Conservation (phyloP, 1,140 invertebrate species). For the Euura saliciscinereae region DNA sequence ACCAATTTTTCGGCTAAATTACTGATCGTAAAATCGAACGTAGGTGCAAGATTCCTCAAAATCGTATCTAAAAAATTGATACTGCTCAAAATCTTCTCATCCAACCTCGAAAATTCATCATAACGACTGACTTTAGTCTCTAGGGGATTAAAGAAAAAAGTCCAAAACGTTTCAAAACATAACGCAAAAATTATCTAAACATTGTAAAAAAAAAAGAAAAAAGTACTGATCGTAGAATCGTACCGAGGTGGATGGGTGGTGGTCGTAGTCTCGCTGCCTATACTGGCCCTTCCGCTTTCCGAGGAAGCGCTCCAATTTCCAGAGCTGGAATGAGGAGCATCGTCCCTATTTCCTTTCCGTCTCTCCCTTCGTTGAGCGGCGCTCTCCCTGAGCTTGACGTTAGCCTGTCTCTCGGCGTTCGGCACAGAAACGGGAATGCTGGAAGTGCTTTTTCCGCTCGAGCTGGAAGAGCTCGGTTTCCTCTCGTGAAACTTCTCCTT, state of each 20-base stretch:
- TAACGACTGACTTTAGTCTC: too few relatives aligned
- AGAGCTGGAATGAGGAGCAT: conserved; percentile 82
- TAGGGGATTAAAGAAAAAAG: too few relatives aligned
- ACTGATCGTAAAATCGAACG: too few relatives aligned
- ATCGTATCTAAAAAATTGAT: too few relatives aligned
- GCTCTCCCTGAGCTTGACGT: conserved; percentile 75
- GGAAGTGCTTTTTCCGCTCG: conserved; percentile 55
- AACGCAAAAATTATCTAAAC: background rate
- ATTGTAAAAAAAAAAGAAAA: conserved; percentile 59
- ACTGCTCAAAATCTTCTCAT: too few relatives aligned
- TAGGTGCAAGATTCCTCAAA: too few relatives aligned
- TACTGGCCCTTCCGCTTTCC: conserved; percentile 83
- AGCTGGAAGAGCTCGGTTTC: conserved; percentile 77
- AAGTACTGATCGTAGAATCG: conserved; percentile 69
- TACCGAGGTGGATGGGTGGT: conserved; percentile 74
- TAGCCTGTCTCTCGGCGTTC: conserved; percentile 55
- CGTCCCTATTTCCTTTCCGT: conserved; percentile 62
- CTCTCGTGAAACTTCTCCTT: conserved; percentile 70
- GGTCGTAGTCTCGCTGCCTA: conserved; percentile 79
- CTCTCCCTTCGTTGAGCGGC: conserved; percentile 69
- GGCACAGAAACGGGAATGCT: conserved; percentile 64
- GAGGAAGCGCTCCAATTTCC: conserved; percentile 95
- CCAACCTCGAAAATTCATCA: too few relatives aligned
- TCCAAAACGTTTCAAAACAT: background rate
- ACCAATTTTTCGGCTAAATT: too few relatives aligned